A percentile compares a stretch with the other conserved stretches of the same genome.
Conservation (phyloP, 2,888 invertebrate genomes). For the Lordiphosa fenestrarum region DNA sequence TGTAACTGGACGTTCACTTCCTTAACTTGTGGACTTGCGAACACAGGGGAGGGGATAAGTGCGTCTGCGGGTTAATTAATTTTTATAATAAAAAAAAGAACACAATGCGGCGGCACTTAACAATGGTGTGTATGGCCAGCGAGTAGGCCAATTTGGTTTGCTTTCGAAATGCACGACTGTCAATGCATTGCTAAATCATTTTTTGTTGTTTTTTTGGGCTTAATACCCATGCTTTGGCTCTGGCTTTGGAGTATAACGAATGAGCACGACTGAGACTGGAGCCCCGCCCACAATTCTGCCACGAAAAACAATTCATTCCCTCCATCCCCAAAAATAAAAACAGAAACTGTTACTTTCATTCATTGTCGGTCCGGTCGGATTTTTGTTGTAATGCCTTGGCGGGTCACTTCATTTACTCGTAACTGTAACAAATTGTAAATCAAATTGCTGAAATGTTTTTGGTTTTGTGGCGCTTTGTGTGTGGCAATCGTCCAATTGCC, state of each 20-base stretch:
- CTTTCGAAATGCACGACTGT: slow-evolving; percentile 30
- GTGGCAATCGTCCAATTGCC: slow-evolving; percentile 30
- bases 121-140: not conserved
- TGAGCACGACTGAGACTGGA: slow-evolving; percentile 11
- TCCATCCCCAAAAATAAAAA: slow-evolving; percentile 6
- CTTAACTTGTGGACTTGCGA: slow-evolving; percentile 5
- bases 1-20: slow-evolving; percentile 15
- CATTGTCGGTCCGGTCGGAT: slow-evolving; percentile 9
- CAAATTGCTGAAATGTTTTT: slow-evolving; percentile 24
- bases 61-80: slow-evolving; percentile 3
- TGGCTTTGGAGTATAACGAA: slow-evolving; percentile 27
- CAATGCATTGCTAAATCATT: slow-evolving; percentile 30
- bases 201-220: not conserved
- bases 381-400: slow-evolving; percentile 7
- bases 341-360: slow-evolving; percentile 29
- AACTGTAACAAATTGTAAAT: slow-evolving; percentile 35
- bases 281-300: slow-evolving; percentile 30
- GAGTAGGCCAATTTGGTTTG: slow-evolving; percentile 21
- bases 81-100: not conserved
- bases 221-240: slow-evolving; percentile 8
- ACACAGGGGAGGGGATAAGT: slow-evolving; percentile 6
- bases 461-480: slow-evolving; percentile 19
- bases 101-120: slow-evolving; percentile 10
- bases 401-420: slow-evolving; percentile 19
- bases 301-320: slow-evolving; percentile 8